Evolutionary conservation across 1,140 invertebrate species (phyloP), one percentile per base, ranked within the genome.

Genomic region (Drosophila novamexicana): DNA sequence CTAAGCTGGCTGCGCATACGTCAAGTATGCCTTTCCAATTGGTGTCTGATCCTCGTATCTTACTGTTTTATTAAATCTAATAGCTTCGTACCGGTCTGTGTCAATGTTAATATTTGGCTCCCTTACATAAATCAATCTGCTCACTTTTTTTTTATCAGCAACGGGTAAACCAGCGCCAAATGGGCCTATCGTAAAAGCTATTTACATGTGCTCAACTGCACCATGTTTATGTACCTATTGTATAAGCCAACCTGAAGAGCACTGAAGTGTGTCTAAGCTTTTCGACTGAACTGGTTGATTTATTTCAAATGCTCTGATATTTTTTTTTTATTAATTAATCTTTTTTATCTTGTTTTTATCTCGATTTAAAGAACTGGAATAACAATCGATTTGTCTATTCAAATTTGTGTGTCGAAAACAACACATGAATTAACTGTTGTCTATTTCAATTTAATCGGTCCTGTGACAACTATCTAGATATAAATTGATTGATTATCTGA

Each of bases 101-200:
- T 16, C 56, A 42, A 2, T 52, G 62, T 45, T 18, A 68, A 47
- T 56, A 61, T 54, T 68, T 61, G 54, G 54, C 56, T 34, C 18
- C 34, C 18, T 40, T 59, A 67, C 49, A 53, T 73, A 73, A 73
- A 73, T 73, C 70, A 68, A 68, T 49, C 49, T 56, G 47, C 9
- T 34, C 16, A 39, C 42, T 74, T 68, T 14, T 44, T 16, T 16
- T 45, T 74, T 67, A 49, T 58, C 54, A 53, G n/a, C 47, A 39
- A 42, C 37, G 49, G 40, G 16, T 14, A 29, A 52, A 58, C 3
- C 39, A 58, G 53, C 68, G 52, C 22, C 61, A 57, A 53, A 59
- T 53, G 54, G 47, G 47, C 40, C 68, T 73, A 73, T 68, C 70
- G 18, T 39, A 32, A 34, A 18, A 40, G 36, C 18, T 42, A 40